Evolutionary conservation across 2,797 vertebrate species (phyloP).

Genomic region (Rhinoraja longicauda): DNA sequence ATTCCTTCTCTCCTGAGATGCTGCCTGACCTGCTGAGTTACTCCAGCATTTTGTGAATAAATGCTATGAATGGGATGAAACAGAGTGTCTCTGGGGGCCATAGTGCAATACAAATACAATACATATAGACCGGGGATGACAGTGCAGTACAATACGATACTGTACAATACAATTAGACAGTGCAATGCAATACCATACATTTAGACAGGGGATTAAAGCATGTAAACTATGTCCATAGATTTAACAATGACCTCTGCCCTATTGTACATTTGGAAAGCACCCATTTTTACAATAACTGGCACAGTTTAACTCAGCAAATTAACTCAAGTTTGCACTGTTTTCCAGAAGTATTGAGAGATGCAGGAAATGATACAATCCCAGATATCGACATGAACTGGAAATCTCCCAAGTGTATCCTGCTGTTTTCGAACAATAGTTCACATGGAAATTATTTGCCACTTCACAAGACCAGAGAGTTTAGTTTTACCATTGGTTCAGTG

Average conservation of each 20-base stretch:
- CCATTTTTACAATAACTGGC: neutral
- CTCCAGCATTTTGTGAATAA: too few species aligned
- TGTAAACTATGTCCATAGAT: neutral
- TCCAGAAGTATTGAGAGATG: neutral
- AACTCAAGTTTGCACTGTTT: neutral
- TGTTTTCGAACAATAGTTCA: neutral
- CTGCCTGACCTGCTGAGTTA: too few species aligned
- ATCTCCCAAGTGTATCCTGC: neutral
- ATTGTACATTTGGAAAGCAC: neutral
- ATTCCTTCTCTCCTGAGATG: too few species aligned
- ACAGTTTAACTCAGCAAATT: neutral
- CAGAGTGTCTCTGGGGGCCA: too few species aligned
- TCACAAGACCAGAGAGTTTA: neutral
- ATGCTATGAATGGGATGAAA: too few species aligned
- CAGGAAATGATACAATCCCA: neutral
- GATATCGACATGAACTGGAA: neutral
- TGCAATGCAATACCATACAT: too few species aligned
- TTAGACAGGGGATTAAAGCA: too few species aligned
- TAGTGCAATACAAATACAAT: too few species aligned
- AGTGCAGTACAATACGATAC: too few species aligned
- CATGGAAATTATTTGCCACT: neutral
- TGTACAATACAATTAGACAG: too few species aligned
- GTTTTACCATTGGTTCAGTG: neutral
- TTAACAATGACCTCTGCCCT: neutral
- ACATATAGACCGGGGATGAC: too few species aligned